Percentiles rank a stretch among this genome's conserved stretches.
Conservation (phyloP, 1,140 invertebrate genomes). For the Pseudomyrmex sp. region DNA sequence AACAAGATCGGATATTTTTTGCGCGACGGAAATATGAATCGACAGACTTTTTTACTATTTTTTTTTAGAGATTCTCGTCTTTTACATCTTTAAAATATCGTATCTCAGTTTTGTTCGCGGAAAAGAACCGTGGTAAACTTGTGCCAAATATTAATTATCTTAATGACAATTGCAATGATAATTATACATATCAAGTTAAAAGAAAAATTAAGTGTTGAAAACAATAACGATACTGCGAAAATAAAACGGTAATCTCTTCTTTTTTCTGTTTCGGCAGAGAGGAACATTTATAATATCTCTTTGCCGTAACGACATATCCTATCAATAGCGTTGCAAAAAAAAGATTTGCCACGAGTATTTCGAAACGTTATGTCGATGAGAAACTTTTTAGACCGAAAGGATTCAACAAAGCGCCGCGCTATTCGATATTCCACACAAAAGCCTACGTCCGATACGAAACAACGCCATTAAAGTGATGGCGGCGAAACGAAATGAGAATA, state of each 20-base stretch:
- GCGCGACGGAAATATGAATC: no score
- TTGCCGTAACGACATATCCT: background rate
- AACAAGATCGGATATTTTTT: background rate
- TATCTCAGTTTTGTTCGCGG: no score
- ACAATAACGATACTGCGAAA: background rate
- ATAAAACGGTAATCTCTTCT: background rate
- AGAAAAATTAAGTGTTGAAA: background rate
- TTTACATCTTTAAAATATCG: no score
- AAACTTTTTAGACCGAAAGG: constrained; percentile 46
- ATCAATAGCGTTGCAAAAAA: constrained; percentile 13
- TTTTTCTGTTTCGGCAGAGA: background rate
- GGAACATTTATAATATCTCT: background rate
- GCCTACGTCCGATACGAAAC: constrained; percentile 55
- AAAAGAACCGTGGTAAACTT: no score
- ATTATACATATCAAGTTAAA: no score
- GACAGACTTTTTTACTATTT: no score
- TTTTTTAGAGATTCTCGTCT: no score
- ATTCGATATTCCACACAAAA: constrained; percentile 58
- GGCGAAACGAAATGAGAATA: constrained; percentile 59
- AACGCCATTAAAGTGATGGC: constrained; percentile 60
- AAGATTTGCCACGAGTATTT: constrained; percentile 32
- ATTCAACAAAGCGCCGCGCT: constrained; percentile 35
- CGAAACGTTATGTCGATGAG: constrained; percentile 51
- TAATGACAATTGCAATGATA: no score
- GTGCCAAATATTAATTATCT: no score